Evolutionary conservation across 37 sponge, comb jelly and placozoan species (phyloP), one percentile per base, ranked within the genome.

Genomic region (Agelas oroides): DNA sequence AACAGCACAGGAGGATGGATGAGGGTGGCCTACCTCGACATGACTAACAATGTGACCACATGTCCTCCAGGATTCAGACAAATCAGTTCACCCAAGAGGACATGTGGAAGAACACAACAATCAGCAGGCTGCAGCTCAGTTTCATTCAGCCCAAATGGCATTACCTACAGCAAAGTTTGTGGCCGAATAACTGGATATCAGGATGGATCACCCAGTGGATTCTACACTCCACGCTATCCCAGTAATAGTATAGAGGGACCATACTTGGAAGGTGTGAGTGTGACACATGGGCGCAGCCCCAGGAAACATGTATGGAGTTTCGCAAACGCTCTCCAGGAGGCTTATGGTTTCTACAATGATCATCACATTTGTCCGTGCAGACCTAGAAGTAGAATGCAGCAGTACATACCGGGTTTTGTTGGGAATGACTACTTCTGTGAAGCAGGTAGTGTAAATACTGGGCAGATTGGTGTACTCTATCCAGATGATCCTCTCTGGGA

Each of bases 261-360:
- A 24, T 82, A 82, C 32, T 64, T 82, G n/a, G 83, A 82, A 33
- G 83, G 83, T 20, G 37, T 71, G 2, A 68, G 71, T 34, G 40
- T 82, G 17, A 82, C 73, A 16, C 59, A 71, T 14, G 57, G 63
- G 14, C 67, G 46, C 6, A 34, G 14, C 14, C 60, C 64, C 12
- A 70, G 81, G 24, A n/a, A 55, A 16, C 83, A 82, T 36, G 71
- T 82, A 16, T 82, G 83, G 83, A 73, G 73, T 71, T 82, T 82
- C 71, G 69, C 69, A 8, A 31, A 25, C 35, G 69, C 34, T 33
- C 69, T 19, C 5, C 19, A 27, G 2, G 69, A 67, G 12, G 31
- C 69, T 67, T 18, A 32, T 18, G 62, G 62, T 13, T 61, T 14
- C 11, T 5, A 11, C 11, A 32, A 31, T 32, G 5, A 27, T 31